Evolutionary conservation across 1,140 invertebrate genomes (phyloP).

Genomic region (Xylocopa sonorina): DNA sequence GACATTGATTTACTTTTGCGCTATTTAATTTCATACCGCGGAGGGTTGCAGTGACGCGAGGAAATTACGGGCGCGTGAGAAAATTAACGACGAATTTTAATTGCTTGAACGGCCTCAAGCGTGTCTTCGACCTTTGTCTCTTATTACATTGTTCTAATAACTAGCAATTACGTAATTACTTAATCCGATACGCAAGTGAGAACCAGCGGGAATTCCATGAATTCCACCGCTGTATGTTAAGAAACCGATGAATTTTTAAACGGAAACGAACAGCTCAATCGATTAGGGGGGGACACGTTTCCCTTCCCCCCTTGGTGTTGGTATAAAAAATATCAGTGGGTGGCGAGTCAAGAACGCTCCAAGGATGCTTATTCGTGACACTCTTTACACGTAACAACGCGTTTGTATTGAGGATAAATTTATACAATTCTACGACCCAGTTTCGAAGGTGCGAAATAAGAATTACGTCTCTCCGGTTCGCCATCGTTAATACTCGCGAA

Average conservation of each 20-base stretch:
- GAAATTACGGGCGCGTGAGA: background rate
- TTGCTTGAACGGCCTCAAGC: conserved; percentile 4
- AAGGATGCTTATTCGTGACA: background rate
- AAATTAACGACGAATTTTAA: conserved; percentile 26
- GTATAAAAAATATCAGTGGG: background rate
- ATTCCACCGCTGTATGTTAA: background rate
- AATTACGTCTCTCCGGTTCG: background rate
- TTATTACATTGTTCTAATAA: conserved; percentile 43
- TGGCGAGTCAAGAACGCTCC: background rate
- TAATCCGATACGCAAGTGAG: conserved; percentile 8
- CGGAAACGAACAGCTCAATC: background rate
- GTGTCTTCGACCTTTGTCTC: conserved; percentile 35
- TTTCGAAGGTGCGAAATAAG: background rate
- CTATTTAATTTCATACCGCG: no score
- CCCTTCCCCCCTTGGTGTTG: background rate
- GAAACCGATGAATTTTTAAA: background rate
- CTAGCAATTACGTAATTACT: conserved; percentile 37
- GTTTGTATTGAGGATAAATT: background rate
- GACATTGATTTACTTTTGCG: no score
- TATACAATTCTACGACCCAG: background rate
- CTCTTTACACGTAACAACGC: background rate
- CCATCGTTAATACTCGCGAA: background rate
- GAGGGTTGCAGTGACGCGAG: background rate
- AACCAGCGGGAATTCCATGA: conserved; percentile 11
- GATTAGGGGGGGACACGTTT: background rate